Conservation (phyloP, 2,113 vertebrate species). For the Apteryx owenii region DNA sequence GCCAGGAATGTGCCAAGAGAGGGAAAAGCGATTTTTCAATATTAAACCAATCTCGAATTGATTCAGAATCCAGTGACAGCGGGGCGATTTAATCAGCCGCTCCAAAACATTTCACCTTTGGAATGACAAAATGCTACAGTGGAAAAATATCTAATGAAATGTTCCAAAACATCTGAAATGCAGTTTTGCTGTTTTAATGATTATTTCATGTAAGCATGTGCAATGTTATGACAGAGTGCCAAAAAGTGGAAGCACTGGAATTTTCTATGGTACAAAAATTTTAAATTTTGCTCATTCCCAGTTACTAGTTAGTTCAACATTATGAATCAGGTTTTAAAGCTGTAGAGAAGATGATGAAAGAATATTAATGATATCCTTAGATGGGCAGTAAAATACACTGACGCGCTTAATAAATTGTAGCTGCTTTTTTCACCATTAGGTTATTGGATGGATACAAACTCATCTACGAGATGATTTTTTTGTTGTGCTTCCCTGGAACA, state of each 20-base stretch:
- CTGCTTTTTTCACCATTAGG: not conserved
- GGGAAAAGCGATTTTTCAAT: conserved; percentile 12
- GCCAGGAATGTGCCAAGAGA: not conserved
- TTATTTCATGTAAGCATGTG: not conserved
- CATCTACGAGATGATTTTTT: not conserved
- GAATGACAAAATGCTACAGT: not conserved
- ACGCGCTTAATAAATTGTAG: conserved; percentile 27
- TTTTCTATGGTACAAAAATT: not conserved
- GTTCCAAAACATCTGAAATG: not conserved
- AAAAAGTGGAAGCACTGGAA: not conserved
- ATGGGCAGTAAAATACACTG: conserved; percentile 2
- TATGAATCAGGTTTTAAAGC: conserved; percentile 18
- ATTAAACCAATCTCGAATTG: not conserved
- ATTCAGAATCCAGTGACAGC: not conserved
- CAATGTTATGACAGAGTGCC: not conserved
- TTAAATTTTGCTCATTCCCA: not conserved
- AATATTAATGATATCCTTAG: conserved; percentile 41
- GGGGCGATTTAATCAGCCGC: conserved; percentile 14
- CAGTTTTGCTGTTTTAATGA: not conserved
- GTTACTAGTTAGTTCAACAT: not conserved
- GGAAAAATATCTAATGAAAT: not conserved
- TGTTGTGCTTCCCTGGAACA: not conserved
- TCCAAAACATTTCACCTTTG: conserved; percentile 30
- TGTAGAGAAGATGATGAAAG: conserved; percentile 32
- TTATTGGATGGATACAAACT: not conserved